phyloP scores from a whole-genome alignment of 2,797 vertebrate species.

The Nannoperca obscura region DNA sequence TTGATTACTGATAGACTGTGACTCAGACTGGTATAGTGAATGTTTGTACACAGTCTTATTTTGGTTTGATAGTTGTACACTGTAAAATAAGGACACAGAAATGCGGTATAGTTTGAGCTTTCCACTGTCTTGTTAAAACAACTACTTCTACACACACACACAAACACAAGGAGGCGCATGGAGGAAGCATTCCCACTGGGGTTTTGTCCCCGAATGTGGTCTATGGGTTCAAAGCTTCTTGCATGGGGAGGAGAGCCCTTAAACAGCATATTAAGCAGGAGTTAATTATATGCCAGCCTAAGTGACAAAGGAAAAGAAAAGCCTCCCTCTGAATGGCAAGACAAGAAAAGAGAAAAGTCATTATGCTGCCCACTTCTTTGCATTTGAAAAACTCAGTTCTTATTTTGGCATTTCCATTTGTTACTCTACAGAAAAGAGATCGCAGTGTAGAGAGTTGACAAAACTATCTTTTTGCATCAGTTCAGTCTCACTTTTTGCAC shows the following conservation, averaged over 20 bases:
- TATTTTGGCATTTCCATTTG: conserved; percentile 87
- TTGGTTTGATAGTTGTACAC: conserved; percentile 3
- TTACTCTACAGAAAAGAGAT: conserved; percentile 76
- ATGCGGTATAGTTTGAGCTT: conserved; percentile 33
- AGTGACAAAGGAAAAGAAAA: conserved; percentile 87
- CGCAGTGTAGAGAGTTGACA: conserved; percentile 46
- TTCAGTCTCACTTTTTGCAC: conserved; percentile 26
- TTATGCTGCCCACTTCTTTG: conserved; percentile 87
- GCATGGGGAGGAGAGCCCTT: conserved; percentile 85
- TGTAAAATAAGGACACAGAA: conserved; percentile 22
- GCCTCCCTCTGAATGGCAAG: conserved; percentile 84
- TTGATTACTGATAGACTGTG: conserved; percentile 3
- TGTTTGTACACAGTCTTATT: conserved; percentile 10
- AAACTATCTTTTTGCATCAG: conserved; percentile 56
- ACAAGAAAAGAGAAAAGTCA: conserved; percentile 88
- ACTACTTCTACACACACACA: conserved; percentile 43
- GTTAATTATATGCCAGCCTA: conserved; percentile 90
- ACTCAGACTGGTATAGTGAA: background rate
- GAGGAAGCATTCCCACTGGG: conserved; percentile 84
- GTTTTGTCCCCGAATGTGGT: conserved; percentile 83
- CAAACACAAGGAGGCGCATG: conserved; percentile 50
- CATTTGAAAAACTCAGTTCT: conserved; percentile 87
- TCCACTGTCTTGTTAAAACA: conserved; percentile 60
- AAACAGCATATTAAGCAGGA: conserved; percentile 90
- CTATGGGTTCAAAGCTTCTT: conserved; percentile 86